Percentiles rank a stretch among this genome's conserved stretches.
These are phyloP conservation scores for Leptobrachium ailaonicum DNA, from an alignment of 2,113 vertebrate genomes.

Conservation along the genomic window DNA sequence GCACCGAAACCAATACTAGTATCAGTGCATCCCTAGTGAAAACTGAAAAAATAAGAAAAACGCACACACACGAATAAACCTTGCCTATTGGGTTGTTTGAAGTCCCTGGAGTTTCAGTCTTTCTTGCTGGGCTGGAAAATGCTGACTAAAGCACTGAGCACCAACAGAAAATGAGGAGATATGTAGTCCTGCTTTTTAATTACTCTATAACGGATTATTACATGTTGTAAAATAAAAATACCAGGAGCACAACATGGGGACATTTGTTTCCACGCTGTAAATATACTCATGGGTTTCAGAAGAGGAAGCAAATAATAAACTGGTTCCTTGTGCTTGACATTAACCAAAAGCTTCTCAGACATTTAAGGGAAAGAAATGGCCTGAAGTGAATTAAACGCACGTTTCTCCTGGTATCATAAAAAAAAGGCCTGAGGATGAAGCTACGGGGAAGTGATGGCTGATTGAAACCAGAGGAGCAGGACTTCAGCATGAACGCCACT, in stretches of 20 bases:
- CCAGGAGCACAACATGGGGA: neutral
- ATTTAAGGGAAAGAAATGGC: neutral
- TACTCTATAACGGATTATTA: no score
- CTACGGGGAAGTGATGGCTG: constrained; percentile 49
- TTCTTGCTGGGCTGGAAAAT: no score
- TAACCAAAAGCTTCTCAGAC: constrained; percentile 55
- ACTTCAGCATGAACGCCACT: constrained; percentile 46
- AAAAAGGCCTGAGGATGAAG: constrained; percentile 37
- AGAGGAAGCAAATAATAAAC: constrained; percentile 54
- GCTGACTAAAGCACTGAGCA: no score
- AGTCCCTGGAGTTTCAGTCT: no score
- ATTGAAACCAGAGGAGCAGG: constrained; percentile 57
- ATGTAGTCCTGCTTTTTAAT: no score
- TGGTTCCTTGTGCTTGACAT: constrained; percentile 49
- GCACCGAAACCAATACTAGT: no score
- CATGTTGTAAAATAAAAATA: no score
- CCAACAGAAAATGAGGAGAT: no score
- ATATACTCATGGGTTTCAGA: constrained; percentile 51
- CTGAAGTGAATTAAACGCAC: constrained; percentile 53
- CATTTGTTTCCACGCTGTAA: constrained; percentile 52
- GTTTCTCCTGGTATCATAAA: constrained; percentile 34
- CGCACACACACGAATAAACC: no score
- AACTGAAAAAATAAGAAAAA: no score
- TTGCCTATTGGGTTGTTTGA: no score
- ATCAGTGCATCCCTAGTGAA: no score